phyloP scores from a whole-genome alignment of 2,888 invertebrate genomes.

The Melipona beecheii region DNA sequence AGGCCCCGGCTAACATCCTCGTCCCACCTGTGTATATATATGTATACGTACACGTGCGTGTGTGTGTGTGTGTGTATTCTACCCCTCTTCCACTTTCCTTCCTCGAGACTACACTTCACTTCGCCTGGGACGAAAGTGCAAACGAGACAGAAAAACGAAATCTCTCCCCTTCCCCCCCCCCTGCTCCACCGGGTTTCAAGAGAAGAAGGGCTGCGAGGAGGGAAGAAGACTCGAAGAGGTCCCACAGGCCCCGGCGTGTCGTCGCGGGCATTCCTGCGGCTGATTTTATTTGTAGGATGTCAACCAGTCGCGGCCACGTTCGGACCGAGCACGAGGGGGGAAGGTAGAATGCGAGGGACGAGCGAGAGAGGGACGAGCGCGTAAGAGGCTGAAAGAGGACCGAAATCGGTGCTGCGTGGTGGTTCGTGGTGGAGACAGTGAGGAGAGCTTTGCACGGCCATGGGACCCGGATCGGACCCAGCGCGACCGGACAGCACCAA shows the following conservation, averaged over 20 bases:
- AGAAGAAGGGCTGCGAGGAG: constrained; percentile 46
- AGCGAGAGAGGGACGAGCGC: constrained; percentile 15
- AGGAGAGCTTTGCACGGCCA: constrained; percentile 66
- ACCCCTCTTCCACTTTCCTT: too few species aligned
- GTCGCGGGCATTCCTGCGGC: constrained; percentile 82
- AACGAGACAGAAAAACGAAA: too few species aligned
- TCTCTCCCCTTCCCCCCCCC: too few species aligned
- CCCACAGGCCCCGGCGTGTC: constrained; percentile 79
- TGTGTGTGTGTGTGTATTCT: too few species aligned
- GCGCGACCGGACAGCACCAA: constrained; percentile 77
- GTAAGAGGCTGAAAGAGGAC: background rate
- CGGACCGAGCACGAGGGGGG: constrained; percentile 58
- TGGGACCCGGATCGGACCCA: constrained; percentile 75
- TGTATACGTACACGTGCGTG: too few species aligned
- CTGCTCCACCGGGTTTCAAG: too few species aligned
- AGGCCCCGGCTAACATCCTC: constrained; percentile 39
- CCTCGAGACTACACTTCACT: too few species aligned
- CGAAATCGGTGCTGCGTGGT: constrained; percentile 16
- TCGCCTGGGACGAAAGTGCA: too few species aligned
- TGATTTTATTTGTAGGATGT: constrained; percentile 83
- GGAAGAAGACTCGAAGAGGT: constrained; percentile 70
- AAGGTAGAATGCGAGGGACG: constrained; percentile 66
- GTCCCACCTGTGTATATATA: constrained; percentile 50
- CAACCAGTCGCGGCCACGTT: constrained; percentile 78
- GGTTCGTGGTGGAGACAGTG: constrained; percentile 49